Conservation (phyloP, 2,888 invertebrate genomes). For the Acrobasis consociella region DNA sequence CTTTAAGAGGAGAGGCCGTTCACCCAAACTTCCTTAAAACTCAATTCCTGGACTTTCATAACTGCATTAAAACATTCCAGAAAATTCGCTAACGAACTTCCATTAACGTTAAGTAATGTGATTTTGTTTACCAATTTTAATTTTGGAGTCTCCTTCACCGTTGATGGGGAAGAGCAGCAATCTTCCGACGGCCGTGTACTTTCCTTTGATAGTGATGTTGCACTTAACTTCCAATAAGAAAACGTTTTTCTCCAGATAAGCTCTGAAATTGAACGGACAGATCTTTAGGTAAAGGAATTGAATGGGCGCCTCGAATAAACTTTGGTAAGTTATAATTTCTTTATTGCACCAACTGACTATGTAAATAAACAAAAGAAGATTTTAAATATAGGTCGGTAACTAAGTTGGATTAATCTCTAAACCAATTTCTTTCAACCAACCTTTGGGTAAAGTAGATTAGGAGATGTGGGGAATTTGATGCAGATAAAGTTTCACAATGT, state of each 20-base stretch:
- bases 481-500: too few species aligned
- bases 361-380: too few species aligned
- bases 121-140: conserved; percentile 66
- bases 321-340: neutral
- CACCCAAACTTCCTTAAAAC: neutral
- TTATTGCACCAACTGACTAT: too few species aligned
- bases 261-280: conserved; percentile 55
- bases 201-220: conserved; percentile 76
- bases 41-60: neutral
- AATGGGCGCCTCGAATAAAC: neutral
- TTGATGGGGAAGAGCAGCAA: conserved; percentile 73
- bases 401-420: too few species aligned
- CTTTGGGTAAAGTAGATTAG: too few species aligned
- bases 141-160: conserved; percentile 75
- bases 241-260: conserved; percentile 66
- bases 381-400: too few species aligned
- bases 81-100: conserved; percentile 21
- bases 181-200: conserved; percentile 74
- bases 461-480: too few species aligned
- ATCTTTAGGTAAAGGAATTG: conserved; percentile 1
- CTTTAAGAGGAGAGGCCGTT: too few species aligned
- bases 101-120: conserved; percentile 5
- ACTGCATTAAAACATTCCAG: conserved; percentile 4
- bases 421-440: too few species aligned
- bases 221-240: conserved; percentile 68